Percentiles rank a stretch among this genome's conserved stretches.
Evolutionary conservation across 2,113 vertebrate genomes (phyloP).

Genomic region (Lathamus discolor): DNA sequence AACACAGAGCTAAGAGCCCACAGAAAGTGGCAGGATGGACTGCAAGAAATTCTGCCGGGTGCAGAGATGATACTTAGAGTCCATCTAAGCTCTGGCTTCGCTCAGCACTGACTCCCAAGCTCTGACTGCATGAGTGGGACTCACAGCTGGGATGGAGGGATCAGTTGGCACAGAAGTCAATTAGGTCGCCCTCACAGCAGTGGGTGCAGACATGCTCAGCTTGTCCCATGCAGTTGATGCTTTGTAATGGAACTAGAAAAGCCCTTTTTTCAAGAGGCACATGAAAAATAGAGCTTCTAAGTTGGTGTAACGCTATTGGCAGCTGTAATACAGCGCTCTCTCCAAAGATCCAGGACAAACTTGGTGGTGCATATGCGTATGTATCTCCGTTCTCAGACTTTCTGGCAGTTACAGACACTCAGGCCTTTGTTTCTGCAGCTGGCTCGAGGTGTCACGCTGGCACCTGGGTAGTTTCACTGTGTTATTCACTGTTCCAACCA

Average conservation of each 20-base stretch:
- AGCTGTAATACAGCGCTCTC: neutral
- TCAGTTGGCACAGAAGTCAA: fast-evolving
- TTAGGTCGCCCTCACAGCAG: neutral
- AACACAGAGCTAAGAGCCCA: neutral
- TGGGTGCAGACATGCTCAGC: neutral
- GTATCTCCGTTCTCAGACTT: neutral
- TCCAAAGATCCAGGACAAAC: neutral
- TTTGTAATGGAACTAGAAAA: neutral
- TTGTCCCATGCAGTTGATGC: neutral
- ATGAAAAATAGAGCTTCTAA: neutral
- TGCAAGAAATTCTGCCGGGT: neutral
- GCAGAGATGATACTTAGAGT: neutral
- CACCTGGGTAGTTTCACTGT: neutral
- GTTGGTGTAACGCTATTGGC: neutral
- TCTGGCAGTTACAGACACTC: neutral
- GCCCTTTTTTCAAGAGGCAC: neutral
- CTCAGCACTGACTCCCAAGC: neutral
- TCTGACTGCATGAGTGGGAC: neutral
- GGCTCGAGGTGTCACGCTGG: neutral
- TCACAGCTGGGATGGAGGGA: neutral
- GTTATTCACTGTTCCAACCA: neutral
- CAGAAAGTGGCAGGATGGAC: neutral
- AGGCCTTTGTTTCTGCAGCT: neutral
- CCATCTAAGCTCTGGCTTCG: neutral
- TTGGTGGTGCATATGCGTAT: neutral